Conservation (phyloP, 2,888 invertebrate genomes). For the Eumacrocentrus americanus region DNA sequence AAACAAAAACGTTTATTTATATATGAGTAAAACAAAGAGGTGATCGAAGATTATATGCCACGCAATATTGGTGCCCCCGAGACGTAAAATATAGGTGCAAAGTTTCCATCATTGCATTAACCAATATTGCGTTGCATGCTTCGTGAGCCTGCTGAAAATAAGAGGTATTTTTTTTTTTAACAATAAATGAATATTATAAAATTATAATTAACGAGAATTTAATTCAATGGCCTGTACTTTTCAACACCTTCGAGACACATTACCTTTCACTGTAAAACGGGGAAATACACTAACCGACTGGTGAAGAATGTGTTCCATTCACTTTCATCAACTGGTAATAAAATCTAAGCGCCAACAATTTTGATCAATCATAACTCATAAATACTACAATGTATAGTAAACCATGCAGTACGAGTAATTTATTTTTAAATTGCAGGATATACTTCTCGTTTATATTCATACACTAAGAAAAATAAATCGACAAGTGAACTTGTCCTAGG, state of each 20-base stretch:
- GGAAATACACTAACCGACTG: background rate
- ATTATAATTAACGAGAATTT: background rate
- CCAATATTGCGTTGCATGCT: slow-evolving; percentile 52
- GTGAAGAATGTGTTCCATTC: background rate
- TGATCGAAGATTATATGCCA: slow-evolving; percentile 48
- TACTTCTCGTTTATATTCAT: background rate
- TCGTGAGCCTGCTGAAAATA: slow-evolving; percentile 25
- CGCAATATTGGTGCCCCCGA: slow-evolving; percentile 50
- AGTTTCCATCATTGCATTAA: slow-evolving; percentile 44
- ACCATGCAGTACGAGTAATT: background rate
- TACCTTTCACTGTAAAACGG: background rate
- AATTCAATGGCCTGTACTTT: background rate
- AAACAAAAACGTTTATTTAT: slow-evolving; percentile 32
- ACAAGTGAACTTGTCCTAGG: too few relatives aligned
- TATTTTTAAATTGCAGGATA: background rate
- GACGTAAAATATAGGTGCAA: slow-evolving; percentile 61
- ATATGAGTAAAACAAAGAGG: slow-evolving; percentile 23
- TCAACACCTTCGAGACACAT: background rate
- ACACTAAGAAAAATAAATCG: too few relatives aligned
- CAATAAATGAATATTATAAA: slow-evolving; percentile 10
- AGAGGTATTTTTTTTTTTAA: slow-evolving; percentile 3
- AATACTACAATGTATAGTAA: background rate
- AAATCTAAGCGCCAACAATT: background rate
- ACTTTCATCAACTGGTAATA: background rate
- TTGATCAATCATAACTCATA: background rate